Conservation (phyloP, 2,113 vertebrate genomes). For the Balaeniceps rex region DNA sequence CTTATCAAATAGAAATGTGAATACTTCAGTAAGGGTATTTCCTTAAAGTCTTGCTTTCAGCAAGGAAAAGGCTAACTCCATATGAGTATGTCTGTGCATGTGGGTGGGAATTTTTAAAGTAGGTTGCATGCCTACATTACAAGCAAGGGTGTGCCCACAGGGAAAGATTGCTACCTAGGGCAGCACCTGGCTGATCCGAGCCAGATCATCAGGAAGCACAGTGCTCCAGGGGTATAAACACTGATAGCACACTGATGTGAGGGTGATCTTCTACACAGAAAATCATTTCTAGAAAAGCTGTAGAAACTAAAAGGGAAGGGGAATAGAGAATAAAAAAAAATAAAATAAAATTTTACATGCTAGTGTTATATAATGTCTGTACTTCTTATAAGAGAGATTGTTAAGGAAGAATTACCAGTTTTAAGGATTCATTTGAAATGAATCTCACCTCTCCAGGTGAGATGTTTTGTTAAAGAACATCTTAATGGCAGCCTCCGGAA, state of each 20-base stretch:
- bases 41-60: neutral
- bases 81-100: neutral
- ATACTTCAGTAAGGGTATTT: neutral
- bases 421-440: neutral
- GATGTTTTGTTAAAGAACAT: neutral
- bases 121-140: neutral
- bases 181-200: conserved; percentile 28
- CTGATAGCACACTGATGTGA: neutral
- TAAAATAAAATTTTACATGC: neutral
- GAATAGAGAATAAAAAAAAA: neutral
- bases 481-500: neutral
- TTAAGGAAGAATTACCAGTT: neutral
- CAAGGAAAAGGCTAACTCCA: neutral
- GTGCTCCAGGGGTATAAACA: neutral
- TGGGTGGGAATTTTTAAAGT: conserved; percentile 31
- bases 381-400: neutral
- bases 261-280: neutral
- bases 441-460: neutral
- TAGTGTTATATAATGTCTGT: neutral
- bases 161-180: conserved; percentile 37
- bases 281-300: neutral
- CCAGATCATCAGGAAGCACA: neutral
- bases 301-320: neutral
- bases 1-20: neutral
- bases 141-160: conserved; percentile 1